Evolutionary conservation across 2,113 vertebrate species (phyloP), one percentile per base, ranked within the genome.

Genomic region (Amphilophus citrinellus): DNA sequence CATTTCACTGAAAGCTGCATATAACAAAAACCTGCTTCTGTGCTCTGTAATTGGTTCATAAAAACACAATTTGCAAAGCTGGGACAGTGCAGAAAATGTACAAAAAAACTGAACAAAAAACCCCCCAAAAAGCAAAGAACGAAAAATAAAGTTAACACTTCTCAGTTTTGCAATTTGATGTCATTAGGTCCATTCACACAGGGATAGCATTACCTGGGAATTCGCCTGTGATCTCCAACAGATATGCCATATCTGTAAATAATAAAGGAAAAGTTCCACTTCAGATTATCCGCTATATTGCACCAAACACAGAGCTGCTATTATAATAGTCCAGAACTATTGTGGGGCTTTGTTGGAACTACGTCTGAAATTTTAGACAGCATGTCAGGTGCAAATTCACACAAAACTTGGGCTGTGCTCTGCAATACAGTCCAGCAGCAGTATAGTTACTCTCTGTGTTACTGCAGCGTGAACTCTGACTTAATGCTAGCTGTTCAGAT

Each of bases 101-200:
- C 2, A 42, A 3, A 66, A 68, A 0, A 24, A 66, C 42, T 14
- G 7, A 68, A 68, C 37, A 39, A 44, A 68, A 68, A 68, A 0
- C 27, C 0, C n/a, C 27, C 0, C n/a, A 66, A 0, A 66, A 24
- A 66, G 30, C 4, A 30, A 30, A 30, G 30, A 30, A 30, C 2
- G 27, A 27, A 27, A 27, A 27, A 42, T 11, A 13, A 37, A 39
- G 15, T 0, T 44, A 24, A 44, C 13, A 66, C n/a, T 15, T 42
- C 37, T 42, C 20, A 42, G 62, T 42, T 65, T 65, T n/a, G 22
- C 20, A 65, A 65, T 42, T 0, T 24, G 2, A 65, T 65, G 10
- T 9, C 37, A 39, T 57, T 57, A 20, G n/a, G 18, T 5, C 20
- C n/a, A 13, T 47, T 68, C 39, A n/a, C 20, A 5, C 10, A n/a